Conservation (phyloP, 2,797 vertebrate species). For the Semaprochilodus insignis region DNA sequence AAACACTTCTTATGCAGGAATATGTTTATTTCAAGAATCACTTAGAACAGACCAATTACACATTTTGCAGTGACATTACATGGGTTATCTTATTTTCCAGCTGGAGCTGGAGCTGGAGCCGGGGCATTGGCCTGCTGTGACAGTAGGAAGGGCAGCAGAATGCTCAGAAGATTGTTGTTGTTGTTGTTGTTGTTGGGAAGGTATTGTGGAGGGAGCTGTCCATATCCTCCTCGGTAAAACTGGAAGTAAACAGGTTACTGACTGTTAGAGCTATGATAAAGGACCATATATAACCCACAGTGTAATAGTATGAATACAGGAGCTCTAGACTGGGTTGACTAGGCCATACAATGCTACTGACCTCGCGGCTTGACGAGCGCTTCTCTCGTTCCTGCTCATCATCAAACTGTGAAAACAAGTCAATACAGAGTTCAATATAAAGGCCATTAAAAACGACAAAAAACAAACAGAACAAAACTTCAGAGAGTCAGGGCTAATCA, state of each 20-base stretch:
- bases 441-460: neutral
- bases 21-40: neutral
- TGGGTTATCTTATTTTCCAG: neutral
- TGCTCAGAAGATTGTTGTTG: conserved; percentile 25
- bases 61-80: neutral
- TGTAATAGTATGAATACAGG: neutral
- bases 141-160: conserved; percentile 38
- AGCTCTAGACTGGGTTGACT: neutral
- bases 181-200: conserved; percentile 1
- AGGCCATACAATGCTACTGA: neutral
- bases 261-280: neutral
- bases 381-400: neutral
- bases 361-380: neutral
- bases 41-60: neutral
- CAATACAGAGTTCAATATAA: neutral
- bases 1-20: neutral
- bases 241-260: neutral
- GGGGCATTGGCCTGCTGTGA: conserved; percentile 9
- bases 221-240: neutral
- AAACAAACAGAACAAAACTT: neutral
- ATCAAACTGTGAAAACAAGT: neutral
- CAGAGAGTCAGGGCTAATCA: neutral
- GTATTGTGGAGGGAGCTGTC: neutral
- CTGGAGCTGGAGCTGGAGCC: neutral
- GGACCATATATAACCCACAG: neutral